Evolutionary conservation across 2,888 invertebrate species (phyloP), one percentile per base, ranked within the genome.

Genomic region (Elgonia sp.): DNA sequence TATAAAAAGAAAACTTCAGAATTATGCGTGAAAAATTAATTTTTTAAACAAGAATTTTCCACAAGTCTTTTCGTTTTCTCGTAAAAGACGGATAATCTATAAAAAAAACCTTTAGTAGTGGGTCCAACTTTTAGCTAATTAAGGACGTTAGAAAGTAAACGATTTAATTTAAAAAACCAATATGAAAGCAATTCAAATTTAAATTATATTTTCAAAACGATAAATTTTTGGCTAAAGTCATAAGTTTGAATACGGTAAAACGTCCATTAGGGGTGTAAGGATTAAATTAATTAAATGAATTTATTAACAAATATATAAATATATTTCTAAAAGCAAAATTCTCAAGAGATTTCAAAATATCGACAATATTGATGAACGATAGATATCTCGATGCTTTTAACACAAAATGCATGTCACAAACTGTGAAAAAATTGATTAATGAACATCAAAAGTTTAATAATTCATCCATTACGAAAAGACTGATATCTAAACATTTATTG

Each of bases 251-350:
- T 29, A 62, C 29, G 70, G 55, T 79, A 85, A 69, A 81, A 86
- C 80, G 80, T 86, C 85, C 85, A 86, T 86, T 86, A 86, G 85
- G 85, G 81, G 75, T 86, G 85, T 86, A 86, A 86, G 85, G 42
- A 62, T 81, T 72, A 75, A 73, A 62, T 81, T 72, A 75, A 73
- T 69, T 75, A 69, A 46, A 67, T 46, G 20, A 85, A 60, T 50
- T 80, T 65, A 73, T 21, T 57, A 65, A 80, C 37, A 67, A 70
- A 53, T 86, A 60, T 53, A 86, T 86, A 60, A 80, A 72, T 82
- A 86, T 82, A 77, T 77, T 86, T 81, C 72, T 86, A 77, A 76
- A 81, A 80, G 18, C 8, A 10, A 82, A 86, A 86, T 82, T 86
- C 40, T 86, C 86, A 86, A 86, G 81, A 86, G 72, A 86, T 82